Evolutionary conservation across 64 coral and sea anemone species (phyloP).

Genomic region (Astreopora myriophthalma): DNA sequence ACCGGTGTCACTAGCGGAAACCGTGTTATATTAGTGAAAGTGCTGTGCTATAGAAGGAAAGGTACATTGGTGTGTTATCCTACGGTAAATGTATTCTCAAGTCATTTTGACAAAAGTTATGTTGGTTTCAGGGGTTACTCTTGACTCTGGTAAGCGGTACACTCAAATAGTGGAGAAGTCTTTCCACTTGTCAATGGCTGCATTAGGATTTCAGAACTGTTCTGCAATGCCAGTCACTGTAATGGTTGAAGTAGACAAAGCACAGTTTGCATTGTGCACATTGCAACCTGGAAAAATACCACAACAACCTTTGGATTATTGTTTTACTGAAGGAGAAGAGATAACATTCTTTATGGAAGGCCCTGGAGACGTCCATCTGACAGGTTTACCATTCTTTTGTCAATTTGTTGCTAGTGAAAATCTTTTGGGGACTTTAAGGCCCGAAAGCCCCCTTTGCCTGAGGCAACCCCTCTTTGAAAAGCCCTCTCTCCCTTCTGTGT

Average conservation of each 20-base stretch:
- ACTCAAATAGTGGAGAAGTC: slow-evolving; percentile 97
- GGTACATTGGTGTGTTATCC: too few relatives aligned
- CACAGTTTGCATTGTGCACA: slow-evolving; percentile 93
- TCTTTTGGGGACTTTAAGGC: too few relatives aligned
- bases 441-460: too few relatives aligned
- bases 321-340: slow-evolving; percentile 98
- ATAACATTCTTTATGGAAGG: slow-evolving; percentile 97
- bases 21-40: too few relatives aligned
- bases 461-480: too few relatives aligned
- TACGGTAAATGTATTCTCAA: too few relatives aligned
- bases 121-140: slow-evolving; percentile 76
- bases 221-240: slow-evolving; percentile 81
- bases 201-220: slow-evolving; percentile 79
- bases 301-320: slow-evolving; percentile 89
- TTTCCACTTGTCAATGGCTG: slow-evolving; percentile 98
- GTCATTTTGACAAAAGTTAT: background rate
- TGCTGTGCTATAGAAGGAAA: too few relatives aligned
- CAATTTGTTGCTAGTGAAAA: background rate
- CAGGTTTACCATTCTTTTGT: slow-evolving; percentile 64
- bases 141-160: slow-evolving; percentile 95
- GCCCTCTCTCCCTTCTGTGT: too few relatives aligned
- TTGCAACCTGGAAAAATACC: slow-evolving; percentile 91
- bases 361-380: slow-evolving; percentile 88
- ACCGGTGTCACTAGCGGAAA: too few relatives aligned
- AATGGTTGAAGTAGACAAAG: slow-evolving; percentile 97